Percentiles rank a stretch among this genome's conserved stretches.
These are phyloP conservation scores for Hypsopygia costalis DNA, from an alignment of 2,888 invertebrate species.

Conservation along the genomic window DNA sequence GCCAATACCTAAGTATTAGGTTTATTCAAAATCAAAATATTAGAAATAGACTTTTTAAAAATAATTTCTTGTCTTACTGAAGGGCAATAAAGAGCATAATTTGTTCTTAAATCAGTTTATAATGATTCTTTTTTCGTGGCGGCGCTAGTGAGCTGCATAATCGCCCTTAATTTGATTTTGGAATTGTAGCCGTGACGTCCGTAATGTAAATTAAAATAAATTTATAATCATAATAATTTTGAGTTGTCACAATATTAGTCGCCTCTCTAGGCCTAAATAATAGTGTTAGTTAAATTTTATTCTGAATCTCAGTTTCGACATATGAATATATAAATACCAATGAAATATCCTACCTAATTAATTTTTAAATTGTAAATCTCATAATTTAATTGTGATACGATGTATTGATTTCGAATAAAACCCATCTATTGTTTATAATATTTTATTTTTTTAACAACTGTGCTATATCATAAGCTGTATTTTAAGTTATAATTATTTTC, in stretches of 20 bases:
- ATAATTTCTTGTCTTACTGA: too few species aligned
- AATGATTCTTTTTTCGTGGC: too few species aligned
- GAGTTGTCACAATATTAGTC: constrained; percentile 8
- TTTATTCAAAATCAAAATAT: too few species aligned
- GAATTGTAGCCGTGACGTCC: constrained; percentile 51
- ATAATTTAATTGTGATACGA: constrained; percentile 19
- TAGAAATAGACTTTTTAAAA: too few species aligned
- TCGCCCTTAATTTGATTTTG: constrained; percentile 12
- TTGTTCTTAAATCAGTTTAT: too few species aligned
- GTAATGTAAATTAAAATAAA: constrained; percentile 18
- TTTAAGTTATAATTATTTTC: constrained; percentile 33
- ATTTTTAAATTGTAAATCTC: constrained; percentile 3
- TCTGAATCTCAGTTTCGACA: not conserved
- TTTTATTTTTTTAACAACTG: constrained; percentile 28
- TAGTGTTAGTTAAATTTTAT: not conserved
- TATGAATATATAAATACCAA: not conserved
- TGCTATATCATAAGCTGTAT: constrained; percentile 39
- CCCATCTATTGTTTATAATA: constrained; percentile 13
- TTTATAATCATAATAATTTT: not conserved
- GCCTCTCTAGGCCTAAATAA: constrained; percentile 5
- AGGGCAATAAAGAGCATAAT: too few species aligned
- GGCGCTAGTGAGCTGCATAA: too few species aligned
- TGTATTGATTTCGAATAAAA: constrained; percentile 16
- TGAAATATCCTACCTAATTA: not conserved
- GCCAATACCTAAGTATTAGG: too few species aligned